Evolutionary conservation across 1,140 invertebrate genomes (phyloP).

Genomic region (Cydia strobilella): DNA sequence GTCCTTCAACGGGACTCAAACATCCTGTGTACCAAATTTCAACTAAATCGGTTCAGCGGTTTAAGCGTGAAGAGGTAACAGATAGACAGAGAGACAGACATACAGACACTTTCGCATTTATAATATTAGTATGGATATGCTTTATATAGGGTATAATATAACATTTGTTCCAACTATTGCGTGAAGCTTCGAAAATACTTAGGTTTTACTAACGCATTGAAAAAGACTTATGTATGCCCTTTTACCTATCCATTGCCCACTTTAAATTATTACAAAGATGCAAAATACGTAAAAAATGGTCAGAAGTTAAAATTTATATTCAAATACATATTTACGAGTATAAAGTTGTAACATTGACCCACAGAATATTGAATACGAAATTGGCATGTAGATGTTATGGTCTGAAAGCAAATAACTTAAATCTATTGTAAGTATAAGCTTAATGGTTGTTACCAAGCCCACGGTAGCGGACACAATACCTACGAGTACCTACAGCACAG

Average conservation of each 20-base stretch:
- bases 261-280: neutral
- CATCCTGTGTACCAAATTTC: no score
- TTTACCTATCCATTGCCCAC: neutral
- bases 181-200: neutral
- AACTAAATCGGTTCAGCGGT: no score
- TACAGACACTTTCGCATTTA: no score
- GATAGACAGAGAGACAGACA: no score
- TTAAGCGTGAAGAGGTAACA: no score
- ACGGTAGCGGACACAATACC: constrained; percentile 41
- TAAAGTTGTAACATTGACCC: constrained; percentile 5
- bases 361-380: constrained; percentile 14
- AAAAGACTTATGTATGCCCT: neutral
- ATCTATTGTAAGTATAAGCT: constrained; percentile 11
- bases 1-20: no score
- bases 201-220: neutral
- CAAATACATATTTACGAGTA: constrained; percentile 10
- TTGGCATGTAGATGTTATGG: neutral
- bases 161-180: neutral
- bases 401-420: constrained; percentile 13
- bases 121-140: no score
- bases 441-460: constrained; percentile 42
- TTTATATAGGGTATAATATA: neutral
- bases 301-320: neutral
- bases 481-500: constrained; percentile 43
- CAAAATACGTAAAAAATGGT: neutral